phyloP scores from a whole-genome alignment of 2,797 vertebrate genomes.

The Rhinophrynus dorsalis region DNA sequence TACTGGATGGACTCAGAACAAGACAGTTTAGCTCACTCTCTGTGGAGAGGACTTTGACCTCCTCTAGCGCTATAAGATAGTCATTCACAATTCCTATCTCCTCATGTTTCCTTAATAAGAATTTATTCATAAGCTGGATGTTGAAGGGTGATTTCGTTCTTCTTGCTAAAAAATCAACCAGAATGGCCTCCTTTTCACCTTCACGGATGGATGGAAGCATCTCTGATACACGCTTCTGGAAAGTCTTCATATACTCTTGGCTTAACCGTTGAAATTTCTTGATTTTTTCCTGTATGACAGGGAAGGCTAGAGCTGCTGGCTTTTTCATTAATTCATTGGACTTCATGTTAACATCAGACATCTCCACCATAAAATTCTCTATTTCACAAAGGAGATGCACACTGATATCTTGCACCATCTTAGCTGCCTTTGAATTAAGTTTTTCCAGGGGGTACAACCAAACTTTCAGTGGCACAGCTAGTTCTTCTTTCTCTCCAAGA shows the following conservation, averaged over 20 bases:
- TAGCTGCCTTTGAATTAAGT: conserved; percentile 55
- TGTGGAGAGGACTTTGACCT: conserved; percentile 30
- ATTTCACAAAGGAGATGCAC: conserved; percentile 19
- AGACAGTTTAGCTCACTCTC: not conserved
- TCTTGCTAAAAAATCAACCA: conserved; percentile 39
- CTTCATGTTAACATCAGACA: conserved; percentile 36
- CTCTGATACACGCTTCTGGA: conserved; percentile 44
- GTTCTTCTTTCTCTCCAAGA: conserved; percentile 18
- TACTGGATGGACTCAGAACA: not conserved
- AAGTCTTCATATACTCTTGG: conserved; percentile 33
- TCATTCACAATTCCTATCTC: conserved; percentile 47
- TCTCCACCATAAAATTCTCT: conserved; percentile 54
- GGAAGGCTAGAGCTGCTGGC: conserved; percentile 26
- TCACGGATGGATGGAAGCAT: conserved; percentile 52
- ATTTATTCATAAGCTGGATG: conserved; percentile 41
- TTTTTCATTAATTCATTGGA: conserved; percentile 48
- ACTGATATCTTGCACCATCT: conserved; percentile 54
- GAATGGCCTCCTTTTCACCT: conserved; percentile 47
- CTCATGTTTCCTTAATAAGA: conserved; percentile 54
- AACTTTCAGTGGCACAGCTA: conserved; percentile 46
- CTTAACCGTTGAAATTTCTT: conserved; percentile 47
- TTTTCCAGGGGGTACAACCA: conserved; percentile 61
- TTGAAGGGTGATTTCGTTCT: conserved; percentile 54
- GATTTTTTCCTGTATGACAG: conserved; percentile 41
- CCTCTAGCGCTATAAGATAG: conserved; percentile 39